Conservation (phyloP, 2,797 vertebrate genomes). For the Lepidocolaptes lacrymiger region DNA sequence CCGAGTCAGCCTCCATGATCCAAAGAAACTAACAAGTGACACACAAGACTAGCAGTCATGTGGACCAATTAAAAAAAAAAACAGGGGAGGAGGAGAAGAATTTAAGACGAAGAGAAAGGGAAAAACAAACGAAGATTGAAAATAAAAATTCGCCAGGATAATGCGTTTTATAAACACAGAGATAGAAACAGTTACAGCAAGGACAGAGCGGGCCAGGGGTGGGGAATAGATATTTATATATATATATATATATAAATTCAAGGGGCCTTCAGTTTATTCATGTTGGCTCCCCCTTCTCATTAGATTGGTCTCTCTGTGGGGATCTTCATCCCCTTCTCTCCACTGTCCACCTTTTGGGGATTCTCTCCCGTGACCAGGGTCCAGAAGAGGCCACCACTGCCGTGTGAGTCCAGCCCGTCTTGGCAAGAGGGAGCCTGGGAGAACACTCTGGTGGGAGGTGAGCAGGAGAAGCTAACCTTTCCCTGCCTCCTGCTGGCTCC, state of each 20-base stretch:
- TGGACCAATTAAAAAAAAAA: slow-evolving; percentile 55
- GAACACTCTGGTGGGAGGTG: slow-evolving; percentile 7
- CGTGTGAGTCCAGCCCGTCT: slow-evolving; percentile 70
- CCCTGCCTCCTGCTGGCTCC: slow-evolving; percentile 53
- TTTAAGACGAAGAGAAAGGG: slow-evolving; percentile 59
- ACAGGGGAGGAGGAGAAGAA: neutral
- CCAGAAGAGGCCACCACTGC: slow-evolving; percentile 66
- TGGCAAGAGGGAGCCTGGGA: slow-evolving; percentile 67
- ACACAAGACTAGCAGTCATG: slow-evolving; percentile 69
- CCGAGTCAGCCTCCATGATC: slow-evolving; percentile 70
- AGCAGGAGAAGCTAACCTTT: slow-evolving; percentile 60
- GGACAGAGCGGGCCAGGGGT: slow-evolving; percentile 74
- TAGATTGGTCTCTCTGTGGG: slow-evolving; percentile 72
- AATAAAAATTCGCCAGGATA: slow-evolving; percentile 81
- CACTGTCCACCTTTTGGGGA: slow-evolving; percentile 63
- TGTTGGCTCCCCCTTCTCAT: slow-evolving; percentile 63
- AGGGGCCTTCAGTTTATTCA: slow-evolving; percentile 68
- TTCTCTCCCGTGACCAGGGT: slow-evolving; percentile 61
- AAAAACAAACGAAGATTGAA: slow-evolving; percentile 76
- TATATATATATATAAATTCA: slow-evolving; percentile 78
- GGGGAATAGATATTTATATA: slow-evolving; percentile 79
- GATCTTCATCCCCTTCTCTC: slow-evolving; percentile 59
- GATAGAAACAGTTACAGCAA: slow-evolving; percentile 83
- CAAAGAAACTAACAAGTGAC: slow-evolving; percentile 66
- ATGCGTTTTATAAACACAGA: slow-evolving; percentile 84